Base-by-base conservation (phyloP, 2,888 invertebrate genomes). In the Coenonympha arcania region DNA sequence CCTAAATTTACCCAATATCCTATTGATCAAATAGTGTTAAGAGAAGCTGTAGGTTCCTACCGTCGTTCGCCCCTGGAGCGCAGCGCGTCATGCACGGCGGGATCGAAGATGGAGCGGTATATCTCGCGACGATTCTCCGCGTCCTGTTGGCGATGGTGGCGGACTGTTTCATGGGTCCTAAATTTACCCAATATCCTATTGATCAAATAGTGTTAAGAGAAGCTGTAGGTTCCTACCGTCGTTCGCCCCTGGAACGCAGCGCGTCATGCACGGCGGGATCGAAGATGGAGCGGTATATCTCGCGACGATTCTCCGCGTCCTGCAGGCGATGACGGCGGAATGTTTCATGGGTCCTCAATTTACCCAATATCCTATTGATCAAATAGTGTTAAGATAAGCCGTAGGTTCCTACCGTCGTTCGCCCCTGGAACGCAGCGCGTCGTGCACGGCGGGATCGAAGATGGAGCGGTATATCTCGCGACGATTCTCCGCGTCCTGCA, bases 251-350 rank as follows among this genome's bases (percentile, higher is more conserved):
- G 1, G 92, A 89, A 0, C 96, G 89, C 22, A 97, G 85, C 0
- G 93, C 93, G 39, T 94, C 91, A 73, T 99, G 98, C 2, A 93
- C 91, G 0, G 89, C 88, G 2, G 91, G 90, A 70, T 96, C 93
- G 73, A 98, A 96, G 60, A 98, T 93, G 4, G 96, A 94, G 47
- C 94, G 92, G 79, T 96, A 98, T 0, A 95, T 91, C 62, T 95
- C 95, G 48, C 91, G 88, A 0, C 93, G 89, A 57, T 95, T 94
- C 64, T 92, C 91, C 19, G 93, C 90, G 63, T 94, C 95, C 58
- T 90, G 89, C 28, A 93, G 73, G 3, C 92, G 87, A 61, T 92
- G 91, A 8, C 86, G 88, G 33, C 90, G 90, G 5, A 90, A 87
- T 2, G 76, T 74, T 58, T 93, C 91, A 41, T 87, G n/a, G n/a